Evolutionary conservation across 1,140 invertebrate species (phyloP), one percentile per base, ranked within the genome.

Genomic region (Polypedilum vanderplanki): DNA sequence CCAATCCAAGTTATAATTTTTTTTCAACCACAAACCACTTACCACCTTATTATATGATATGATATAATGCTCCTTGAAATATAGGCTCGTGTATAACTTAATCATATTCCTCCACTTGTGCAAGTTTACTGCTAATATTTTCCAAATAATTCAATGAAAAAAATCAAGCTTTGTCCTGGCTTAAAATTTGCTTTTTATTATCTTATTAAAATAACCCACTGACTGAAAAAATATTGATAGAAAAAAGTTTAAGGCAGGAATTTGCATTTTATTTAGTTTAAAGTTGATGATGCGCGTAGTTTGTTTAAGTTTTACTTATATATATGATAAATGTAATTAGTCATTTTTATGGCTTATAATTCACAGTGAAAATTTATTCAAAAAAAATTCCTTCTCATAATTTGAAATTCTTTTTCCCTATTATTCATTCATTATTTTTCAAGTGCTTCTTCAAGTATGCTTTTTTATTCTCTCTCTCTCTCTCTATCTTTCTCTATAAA

Each of bases 121-220:
- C 64, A 70, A 70, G 7, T 1, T 70, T 70, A 20, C 18, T 70
- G 65, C 65, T 20, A 20, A 70, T 3, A 33, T 8, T 70, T 20
- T 70, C 65, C 20, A 33, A 33, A 33, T 33, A 3, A 70, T 20
- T 67, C 17, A 70, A 9, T 20, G 18, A 20, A 70, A 22, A 70
- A 7, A 18, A 20, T 18, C 65, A 70, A 70, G 20, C 17, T 22
- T 70, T 70, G 10, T 70, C 65, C 65, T 70, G 65, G 17, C 65
- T 70, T 70, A 70, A 70, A 70, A 70, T 70, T 70, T 57, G n/a
- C 46, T n/a, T 57, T 57, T 57, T 15, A 57, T 57, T 57, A 15
- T 15, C 12, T n/a, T n/a, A 57, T n/a, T 10, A 46, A 46, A 46
- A 46, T 10, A 10, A 46, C 15, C n/a, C 46, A 57, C 46, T 57